Percentiles rank a stretch among this genome's conserved stretches.
phyloP scores from a whole-genome alignment of 2,888 invertebrate species.

The Epicampocera succincta region DNA sequence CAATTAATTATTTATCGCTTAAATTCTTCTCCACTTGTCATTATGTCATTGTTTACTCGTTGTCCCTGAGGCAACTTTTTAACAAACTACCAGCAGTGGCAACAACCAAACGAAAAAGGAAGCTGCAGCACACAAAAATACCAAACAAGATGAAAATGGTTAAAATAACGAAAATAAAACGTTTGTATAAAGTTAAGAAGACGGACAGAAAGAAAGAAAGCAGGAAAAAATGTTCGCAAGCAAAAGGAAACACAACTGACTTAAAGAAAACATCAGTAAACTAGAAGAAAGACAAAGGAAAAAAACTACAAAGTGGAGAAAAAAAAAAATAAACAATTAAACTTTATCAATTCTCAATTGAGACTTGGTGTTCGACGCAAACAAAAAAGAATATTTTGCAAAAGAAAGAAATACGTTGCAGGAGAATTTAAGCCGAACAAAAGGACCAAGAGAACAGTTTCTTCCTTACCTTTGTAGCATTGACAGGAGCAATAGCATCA shows the following conservation, averaged over 20 bases:
- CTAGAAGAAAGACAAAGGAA: slow-evolving; percentile 44
- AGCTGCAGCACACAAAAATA: slow-evolving; percentile 28
- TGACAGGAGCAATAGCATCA: slow-evolving; percentile 43
- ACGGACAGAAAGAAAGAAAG: no score
- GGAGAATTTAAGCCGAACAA: slow-evolving; percentile 22
- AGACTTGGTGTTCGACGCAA: slow-evolving; percentile 70
- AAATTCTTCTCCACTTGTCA: slow-evolving; percentile 81
- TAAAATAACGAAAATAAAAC: slow-evolving; percentile 43
- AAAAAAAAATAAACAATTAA: slow-evolving; percentile 70
- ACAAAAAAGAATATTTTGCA: no score
- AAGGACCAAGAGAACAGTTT: slow-evolving; percentile 16
- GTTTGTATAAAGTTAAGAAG: slow-evolving; percentile 33
- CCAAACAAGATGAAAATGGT: slow-evolving; percentile 53
- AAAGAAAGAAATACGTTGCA: slow-evolving; percentile 33
- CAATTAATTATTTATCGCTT: slow-evolving; percentile 81
- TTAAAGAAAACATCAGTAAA: slow-evolving; percentile 37
- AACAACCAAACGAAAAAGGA: slow-evolving; percentile 6
- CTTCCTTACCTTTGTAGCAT: slow-evolving; percentile 15
- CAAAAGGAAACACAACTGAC: slow-evolving; percentile 23
- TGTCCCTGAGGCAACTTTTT: slow-evolving; percentile 72
- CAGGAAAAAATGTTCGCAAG: slow-evolving; percentile 11
- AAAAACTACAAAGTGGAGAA: slow-evolving; percentile 34
- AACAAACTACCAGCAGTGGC: slow-evolving; percentile 58
- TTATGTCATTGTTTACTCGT: slow-evolving; percentile 81
- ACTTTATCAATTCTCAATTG: slow-evolving; percentile 81